These are phyloP conservation scores for Leptoclinus maculatus DNA, from an alignment of 2,797 vertebrate species.

Conservation along the genomic window DNA sequence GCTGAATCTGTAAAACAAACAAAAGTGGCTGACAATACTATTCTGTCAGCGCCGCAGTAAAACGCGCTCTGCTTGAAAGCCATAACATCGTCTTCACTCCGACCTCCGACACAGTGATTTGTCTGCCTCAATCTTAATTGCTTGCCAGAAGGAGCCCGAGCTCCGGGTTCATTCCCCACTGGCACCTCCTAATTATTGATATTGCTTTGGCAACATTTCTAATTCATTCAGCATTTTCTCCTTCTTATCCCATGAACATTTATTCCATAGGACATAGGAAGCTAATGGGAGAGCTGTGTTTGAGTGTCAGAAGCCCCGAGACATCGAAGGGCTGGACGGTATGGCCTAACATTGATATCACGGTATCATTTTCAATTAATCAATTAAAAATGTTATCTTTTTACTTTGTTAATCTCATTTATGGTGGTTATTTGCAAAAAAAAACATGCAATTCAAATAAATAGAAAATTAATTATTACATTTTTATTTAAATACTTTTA, in stretches of 20 bases:
- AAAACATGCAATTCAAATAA: neutral
- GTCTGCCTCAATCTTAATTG: conserved; percentile 88
- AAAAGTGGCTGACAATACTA: conserved; percentile 71
- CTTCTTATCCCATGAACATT: conserved; percentile 46
- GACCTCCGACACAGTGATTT: conserved; percentile 82
- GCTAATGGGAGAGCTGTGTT: conserved; percentile 21
- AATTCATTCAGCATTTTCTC: conserved; percentile 58
- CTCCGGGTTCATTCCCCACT: conserved; percentile 74
- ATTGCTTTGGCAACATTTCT: conserved; percentile 69
- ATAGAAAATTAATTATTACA: neutral
- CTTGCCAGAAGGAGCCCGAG: conserved; percentile 81
- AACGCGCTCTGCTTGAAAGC: conserved; percentile 74
- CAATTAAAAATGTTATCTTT: neutral
- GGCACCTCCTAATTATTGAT: conserved; percentile 81
- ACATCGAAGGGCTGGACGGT: neutral
- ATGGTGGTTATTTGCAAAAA: neutral
- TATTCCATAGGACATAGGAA: conserved; percentile 37
- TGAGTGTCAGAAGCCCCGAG: neutral
- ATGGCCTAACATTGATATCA: neutral
- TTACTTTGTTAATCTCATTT: neutral
- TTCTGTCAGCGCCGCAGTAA: conserved; percentile 62
- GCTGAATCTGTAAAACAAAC: conserved; percentile 79
- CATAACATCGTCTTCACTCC: conserved; percentile 77
- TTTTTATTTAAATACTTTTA: neutral
- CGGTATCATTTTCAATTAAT: neutral